phyloP scores from a whole-genome alignment of 2,888 invertebrate genomes.

The Spicauda simplicius region DNA sequence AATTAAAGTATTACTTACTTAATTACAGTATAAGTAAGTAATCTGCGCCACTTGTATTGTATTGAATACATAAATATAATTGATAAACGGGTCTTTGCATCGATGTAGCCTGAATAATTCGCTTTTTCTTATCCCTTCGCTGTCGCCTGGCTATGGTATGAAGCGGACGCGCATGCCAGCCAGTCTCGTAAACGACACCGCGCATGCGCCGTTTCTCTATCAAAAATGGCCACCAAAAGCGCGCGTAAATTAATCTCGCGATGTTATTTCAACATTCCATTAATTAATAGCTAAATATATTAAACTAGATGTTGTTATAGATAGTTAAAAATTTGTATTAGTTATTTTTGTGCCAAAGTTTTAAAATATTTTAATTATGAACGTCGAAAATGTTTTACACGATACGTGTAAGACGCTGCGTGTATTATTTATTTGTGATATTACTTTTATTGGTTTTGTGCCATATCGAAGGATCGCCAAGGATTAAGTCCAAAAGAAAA shows the following conservation, averaged over 20 bases:
- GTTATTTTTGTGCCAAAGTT: constrained; percentile 27
- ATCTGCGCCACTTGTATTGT: not conserved
- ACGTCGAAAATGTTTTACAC: constrained; percentile 33
- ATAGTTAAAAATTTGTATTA: not conserved
- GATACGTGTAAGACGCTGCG: constrained; percentile 36
- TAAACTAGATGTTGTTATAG: not conserved
- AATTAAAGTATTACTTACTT: not conserved
- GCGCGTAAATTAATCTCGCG: constrained; percentile 28
- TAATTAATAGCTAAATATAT: not conserved
- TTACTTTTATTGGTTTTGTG: constrained; percentile 46
- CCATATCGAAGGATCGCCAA: constrained; percentile 41
- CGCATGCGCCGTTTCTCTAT: constrained; percentile 57
- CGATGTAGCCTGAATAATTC: constrained; percentile 24
- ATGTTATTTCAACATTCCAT: not conserved
- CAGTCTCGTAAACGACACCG: constrained; percentile 56
- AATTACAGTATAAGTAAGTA: not conserved
- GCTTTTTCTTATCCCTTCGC: constrained; percentile 34
- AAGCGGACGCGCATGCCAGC: constrained; percentile 37
- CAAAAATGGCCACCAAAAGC: constrained; percentile 24
- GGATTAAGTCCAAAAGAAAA: constrained; percentile 52
- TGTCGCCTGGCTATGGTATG: constrained; percentile 18
- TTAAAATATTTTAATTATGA: constrained; percentile 32
- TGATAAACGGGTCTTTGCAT: constrained; percentile 26
- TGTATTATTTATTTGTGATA: constrained; percentile 40
- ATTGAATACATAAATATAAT: constrained; percentile 22